phyloP scores from a whole-genome alignment of 2,888 invertebrate species.

The Gibbula magus region DNA sequence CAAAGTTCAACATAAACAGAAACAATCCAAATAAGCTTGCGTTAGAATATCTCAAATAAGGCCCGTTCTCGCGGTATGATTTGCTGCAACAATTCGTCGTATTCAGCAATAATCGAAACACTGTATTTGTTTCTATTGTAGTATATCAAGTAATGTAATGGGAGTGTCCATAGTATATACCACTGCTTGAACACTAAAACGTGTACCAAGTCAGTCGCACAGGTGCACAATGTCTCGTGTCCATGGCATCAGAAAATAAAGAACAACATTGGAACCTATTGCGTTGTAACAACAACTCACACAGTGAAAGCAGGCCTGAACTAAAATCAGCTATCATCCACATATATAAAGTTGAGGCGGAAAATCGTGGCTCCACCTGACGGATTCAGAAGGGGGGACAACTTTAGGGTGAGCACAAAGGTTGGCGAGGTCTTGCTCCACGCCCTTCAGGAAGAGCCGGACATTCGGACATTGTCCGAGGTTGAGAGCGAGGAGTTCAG shows the following conservation, averaged over 20 bases:
- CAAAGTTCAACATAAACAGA: too few relatives aligned
- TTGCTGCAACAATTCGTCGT: too few relatives aligned
- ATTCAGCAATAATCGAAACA: too few relatives aligned
- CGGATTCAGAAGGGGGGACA: slow-evolving; percentile 48
- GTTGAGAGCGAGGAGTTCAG: slow-evolving; percentile 59
- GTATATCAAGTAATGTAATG: too few relatives aligned
- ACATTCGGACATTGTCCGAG: slow-evolving; percentile 63
- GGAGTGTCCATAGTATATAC: too few relatives aligned
- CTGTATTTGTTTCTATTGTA: too few relatives aligned
- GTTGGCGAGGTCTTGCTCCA: slow-evolving; percentile 49
- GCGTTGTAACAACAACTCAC: not conserved
- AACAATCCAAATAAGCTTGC: too few relatives aligned
- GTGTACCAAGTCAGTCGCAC: too few relatives aligned
- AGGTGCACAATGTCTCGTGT: not conserved
- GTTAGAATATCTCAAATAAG: too few relatives aligned
- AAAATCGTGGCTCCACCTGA: slow-evolving; percentile 62
- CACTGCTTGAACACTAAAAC: too few relatives aligned
- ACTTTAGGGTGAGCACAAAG: slow-evolving; percentile 46
- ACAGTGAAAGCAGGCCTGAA: not conserved
- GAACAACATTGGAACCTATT: not conserved
- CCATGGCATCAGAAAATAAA: not conserved
- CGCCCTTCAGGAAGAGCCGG: slow-evolving; percentile 50
- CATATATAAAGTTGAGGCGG: slow-evolving; percentile 58
- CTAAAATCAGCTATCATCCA: slow-evolving; percentile 25
- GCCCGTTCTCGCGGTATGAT: too few relatives aligned